Base-by-base conservation (phyloP, 2,888 invertebrate genomes). In the Brachyopa scutellaris region DNA sequence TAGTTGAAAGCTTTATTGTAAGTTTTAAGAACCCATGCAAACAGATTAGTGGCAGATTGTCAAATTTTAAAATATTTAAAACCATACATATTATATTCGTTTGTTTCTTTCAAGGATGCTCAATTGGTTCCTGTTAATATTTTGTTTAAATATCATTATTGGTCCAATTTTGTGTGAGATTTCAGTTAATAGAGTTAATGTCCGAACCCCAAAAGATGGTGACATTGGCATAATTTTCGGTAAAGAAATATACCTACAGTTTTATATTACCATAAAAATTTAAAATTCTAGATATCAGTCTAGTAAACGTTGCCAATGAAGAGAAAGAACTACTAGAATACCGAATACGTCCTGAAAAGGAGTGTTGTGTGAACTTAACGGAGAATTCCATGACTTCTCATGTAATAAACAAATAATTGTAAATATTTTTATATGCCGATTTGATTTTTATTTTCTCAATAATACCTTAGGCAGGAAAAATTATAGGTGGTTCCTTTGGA, bases 221-320 rank as follows among this genome's bases (percentile, higher is more conserved):
- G 89, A 89, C 47, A 88, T 89, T 73, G 89, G 90, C 0, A 69
- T 89, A 13, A 86, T 89, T 62, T 90, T 89, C 66, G 89, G 89
- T 89, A 85, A 85, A 79, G 9, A 64, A 26, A n/a, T n/a, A 7
- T 53, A 23, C 17, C 11, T n/a, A 1, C 1, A 29, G 13, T 26
- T 33, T 36, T 23, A 5, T 26, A 26, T 26, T 26, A 5, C 6
- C 3, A 26, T 26, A 5, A 5, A 5, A 5, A 5, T 5, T 26
- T 26, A 6, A 26, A n/a, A 23, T 40, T 17, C 8, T 29, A 89
- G 90, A 90, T 86, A 49, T 90, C 9, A 86, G 85, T 0, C 57
- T 90, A 13, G 59, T 79, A 19, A 86, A 86, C 42, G 84, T 85
- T n/a, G 67, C 70, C 1, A 77, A 67, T 3, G 84, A 84, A 5